Percentiles rank a stretch among this genome's conserved stretches.
Conservation (phyloP, 2,888 invertebrate species). For the Drosophila meridiana region DNA sequence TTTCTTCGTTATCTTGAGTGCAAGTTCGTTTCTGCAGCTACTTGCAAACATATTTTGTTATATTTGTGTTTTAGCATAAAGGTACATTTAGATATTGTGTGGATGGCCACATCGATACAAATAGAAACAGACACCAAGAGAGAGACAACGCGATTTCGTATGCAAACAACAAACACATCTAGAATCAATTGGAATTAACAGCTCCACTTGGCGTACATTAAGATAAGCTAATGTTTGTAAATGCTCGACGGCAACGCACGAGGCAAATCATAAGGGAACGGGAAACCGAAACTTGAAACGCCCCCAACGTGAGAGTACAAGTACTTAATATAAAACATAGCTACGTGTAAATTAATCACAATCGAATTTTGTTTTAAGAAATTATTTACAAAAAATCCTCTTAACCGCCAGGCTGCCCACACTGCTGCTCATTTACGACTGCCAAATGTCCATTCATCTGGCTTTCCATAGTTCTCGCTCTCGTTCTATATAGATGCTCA, state of each 20-base stretch:
- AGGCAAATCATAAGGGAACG: constrained; percentile 38
- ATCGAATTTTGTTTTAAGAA: constrained; percentile 61
- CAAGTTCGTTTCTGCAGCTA: constrained; percentile 27
- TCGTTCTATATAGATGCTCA: constrained; percentile 5
- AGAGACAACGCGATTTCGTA: constrained; percentile 42
- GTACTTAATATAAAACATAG: constrained; percentile 61
- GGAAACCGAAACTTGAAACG: constrained; percentile 24
- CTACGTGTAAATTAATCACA: constrained; percentile 76
- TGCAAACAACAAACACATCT: constrained; percentile 51
- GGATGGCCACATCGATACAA: constrained; percentile 47
- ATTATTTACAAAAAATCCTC: constrained; percentile 74
- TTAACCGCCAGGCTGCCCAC: constrained; percentile 14
- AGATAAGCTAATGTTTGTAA: constrained; percentile 43
- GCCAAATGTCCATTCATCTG: constrained; percentile 8
- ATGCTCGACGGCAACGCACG: constrained; percentile 39
- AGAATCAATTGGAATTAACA: constrained; percentile 41
- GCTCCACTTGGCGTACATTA: constrained; percentile 38
- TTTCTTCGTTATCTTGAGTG: constrained; percentile 29
- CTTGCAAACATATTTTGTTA: constrained; percentile 27
- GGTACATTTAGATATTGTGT: constrained; percentile 58
- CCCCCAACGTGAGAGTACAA: constrained; percentile 36
- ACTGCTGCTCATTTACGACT: constrained; percentile 4
- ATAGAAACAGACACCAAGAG: constrained; percentile 54
- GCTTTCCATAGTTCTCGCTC: neutral
- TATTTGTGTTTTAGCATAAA: constrained; percentile 36